phyloP scores from a whole-genome alignment of 1,140 invertebrate genomes.

The Luehdorfia chinensis region DNA sequence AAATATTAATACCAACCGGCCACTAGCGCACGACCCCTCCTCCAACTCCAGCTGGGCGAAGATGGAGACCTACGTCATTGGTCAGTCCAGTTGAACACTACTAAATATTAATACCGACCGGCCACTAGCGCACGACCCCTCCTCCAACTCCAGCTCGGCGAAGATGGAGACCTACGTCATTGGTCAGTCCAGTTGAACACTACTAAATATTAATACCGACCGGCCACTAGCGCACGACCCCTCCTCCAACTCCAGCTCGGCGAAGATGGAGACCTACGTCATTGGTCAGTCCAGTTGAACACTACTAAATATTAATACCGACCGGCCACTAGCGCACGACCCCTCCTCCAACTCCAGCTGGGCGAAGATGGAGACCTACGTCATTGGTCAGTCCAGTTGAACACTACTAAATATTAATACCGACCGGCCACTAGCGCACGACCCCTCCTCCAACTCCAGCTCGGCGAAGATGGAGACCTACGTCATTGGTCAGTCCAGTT shows the following conservation, averaged over 20 bases:
- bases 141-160: conserved; percentile 91
- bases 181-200: conserved; percentile 74
- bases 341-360: conserved; percentile 88
- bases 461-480: conserved; percentile 94
- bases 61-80: conserved; percentile 92
- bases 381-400: conserved; percentile 82
- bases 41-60: conserved; percentile 94
- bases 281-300: conserved; percentile 81
- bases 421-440: conserved; percentile 33
- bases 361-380: conserved; percentile 91
- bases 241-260: conserved; percentile 90
- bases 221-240: conserved; percentile 44
- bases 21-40: conserved; percentile 52
- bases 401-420: too few relatives aligned
- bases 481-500: conserved; percentile 83
- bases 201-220: too few relatives aligned
- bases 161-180: conserved; percentile 93
- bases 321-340: conserved; percentile 40
- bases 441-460: conserved; percentile 85
- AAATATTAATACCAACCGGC: too few relatives aligned
- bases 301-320: too few relatives aligned
- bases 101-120: too few relatives aligned
- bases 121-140: conserved; percentile 47
- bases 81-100: conserved; percentile 58
- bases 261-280: conserved; percentile 91